Conservation (phyloP, 2,113 vertebrate species). For the Petromus typicus region DNA sequence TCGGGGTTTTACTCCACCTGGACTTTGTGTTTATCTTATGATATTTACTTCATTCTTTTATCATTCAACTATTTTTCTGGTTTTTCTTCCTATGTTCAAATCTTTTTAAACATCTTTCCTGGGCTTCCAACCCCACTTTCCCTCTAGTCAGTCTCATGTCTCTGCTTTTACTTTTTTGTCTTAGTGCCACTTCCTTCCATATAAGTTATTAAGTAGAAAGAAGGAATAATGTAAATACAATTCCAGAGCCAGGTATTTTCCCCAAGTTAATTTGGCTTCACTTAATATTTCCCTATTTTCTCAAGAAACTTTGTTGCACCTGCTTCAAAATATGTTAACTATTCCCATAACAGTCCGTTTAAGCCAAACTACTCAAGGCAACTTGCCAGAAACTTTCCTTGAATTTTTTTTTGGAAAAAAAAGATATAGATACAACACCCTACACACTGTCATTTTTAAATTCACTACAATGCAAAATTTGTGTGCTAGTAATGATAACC, state of each 20-base stretch:
- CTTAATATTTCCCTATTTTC: conserved; percentile 34
- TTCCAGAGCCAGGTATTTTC: neutral
- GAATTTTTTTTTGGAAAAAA: conserved; percentile 5
- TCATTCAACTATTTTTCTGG: neutral
- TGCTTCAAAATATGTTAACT: conserved; percentile 42
- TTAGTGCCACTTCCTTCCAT: neutral
- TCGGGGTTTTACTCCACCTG: neutral
- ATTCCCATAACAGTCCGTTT: conserved; percentile 27
- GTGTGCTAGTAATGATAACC: neutral
- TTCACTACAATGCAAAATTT: neutral
- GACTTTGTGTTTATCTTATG: neutral
- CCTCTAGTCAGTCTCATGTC: neutral
- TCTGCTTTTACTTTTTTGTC: neutral
- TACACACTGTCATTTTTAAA: neutral
- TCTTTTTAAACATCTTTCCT: neutral
- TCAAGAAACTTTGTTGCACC: neutral
- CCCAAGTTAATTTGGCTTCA: conserved; percentile 12
- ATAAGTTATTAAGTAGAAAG: neutral
- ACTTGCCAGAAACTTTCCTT: conserved; percentile 39
- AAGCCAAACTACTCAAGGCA: conserved; percentile 2
- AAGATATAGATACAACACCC: neutral
- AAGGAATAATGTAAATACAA: neutral
- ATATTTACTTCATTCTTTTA: neutral
- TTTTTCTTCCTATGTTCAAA: neutral
- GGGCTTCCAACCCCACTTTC: neutral